Evolutionary conservation across 2,797 vertebrate genomes (phyloP), one percentile per base, ranked within the genome.

Genomic region (Avahi laniger): DNA sequence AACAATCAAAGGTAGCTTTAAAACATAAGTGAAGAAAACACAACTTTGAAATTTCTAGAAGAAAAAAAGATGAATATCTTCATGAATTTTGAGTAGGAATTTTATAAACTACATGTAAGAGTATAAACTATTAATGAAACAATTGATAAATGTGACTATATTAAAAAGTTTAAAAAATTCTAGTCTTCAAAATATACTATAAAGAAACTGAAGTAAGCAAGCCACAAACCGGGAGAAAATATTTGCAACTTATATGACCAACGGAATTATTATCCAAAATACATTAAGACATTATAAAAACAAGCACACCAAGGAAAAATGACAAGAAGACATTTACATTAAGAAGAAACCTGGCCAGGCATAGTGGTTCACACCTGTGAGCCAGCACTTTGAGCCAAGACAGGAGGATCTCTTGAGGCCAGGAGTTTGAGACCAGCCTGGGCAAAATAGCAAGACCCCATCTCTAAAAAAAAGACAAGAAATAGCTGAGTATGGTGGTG

Each of bases 181-280:
- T 67, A 35, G 15, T 85, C 2, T 85, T 94, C 18, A 35, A 81
- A 93, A 46, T 52, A 41, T 38, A 46, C 26, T 75, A 12, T 69
- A 26, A 90, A 70, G 59, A 63, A 91, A 78, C 7, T 78, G 46
- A 78, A 78, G 87, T n/a, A 96, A 82, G 54, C 48, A 86, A 91
- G 24, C 24, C 22, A 84, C 11, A 83, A 57, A 79, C 15, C 38
- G 2, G 41, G n/a, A 87, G 54, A 65, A 93, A 91, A 91, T 82
- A 83, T 61, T 83, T 91, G 2, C 35, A 86, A 15, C 2, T 90
- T 91, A 76, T 30, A 95, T n/a, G 7, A 75, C 57, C 65, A 80
- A 84, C 2, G 48, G 54, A 87, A 73, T 67, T 73, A 91, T 48
- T 63, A 81, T 63, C 57, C 38, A 48, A 46, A 93, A 90, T 78